Base-by-base conservation (phyloP, 35 echinoderm and acorn worm species). In the Heliocidaris tuberculata region DNA sequence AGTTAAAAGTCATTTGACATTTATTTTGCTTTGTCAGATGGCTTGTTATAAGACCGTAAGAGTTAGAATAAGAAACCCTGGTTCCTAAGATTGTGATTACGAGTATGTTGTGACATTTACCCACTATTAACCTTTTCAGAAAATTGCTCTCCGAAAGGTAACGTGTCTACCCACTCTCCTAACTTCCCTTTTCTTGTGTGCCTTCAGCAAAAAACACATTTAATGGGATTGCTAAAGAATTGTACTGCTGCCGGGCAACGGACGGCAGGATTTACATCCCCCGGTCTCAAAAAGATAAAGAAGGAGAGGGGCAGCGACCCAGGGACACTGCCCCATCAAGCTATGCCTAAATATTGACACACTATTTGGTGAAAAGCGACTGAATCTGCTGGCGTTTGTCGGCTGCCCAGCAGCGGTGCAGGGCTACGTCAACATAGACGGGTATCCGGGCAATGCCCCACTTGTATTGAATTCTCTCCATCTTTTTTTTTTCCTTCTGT, bases 311-410 rank as follows among this genome's bases (percentile, higher is more conserved):
- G 21, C 31, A 42, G 31, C 10, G 13, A 32, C 48, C 50, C 48
- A 49, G 91, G 91, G 49, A 49, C 91, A 93, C 50, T 93, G 13
- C 91, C 91, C 91, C 10, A 93, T 93, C 48, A 32, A 93, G 29
- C 91, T 48, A 48, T 93, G 91, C 91, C 91, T 93, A 93, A 93
- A 93, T 93, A 93, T 93, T 93, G 47, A 93, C 91, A 52, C 91
- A 93, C 91, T 48, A 42, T 93, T 93, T 93, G 91, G 31, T 52
- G 9, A 59, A 93, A 93, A 52, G 91, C 91, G 47, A 17, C 91
- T 59, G 48, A 93, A 93, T 93, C 91, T 32, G 31, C 48, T 93
- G 49, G 48, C 91, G 48, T 93, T 93, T 59, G 50, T 59, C 91
- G 91, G 91, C 91, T 52, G 91, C 91, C 91, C 91, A 13, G 91